Percentiles rank a stretch among this genome's conserved stretches.
Conservation (phyloP, 2,113 vertebrate species). For the Tachuris rubrigastra region DNA sequence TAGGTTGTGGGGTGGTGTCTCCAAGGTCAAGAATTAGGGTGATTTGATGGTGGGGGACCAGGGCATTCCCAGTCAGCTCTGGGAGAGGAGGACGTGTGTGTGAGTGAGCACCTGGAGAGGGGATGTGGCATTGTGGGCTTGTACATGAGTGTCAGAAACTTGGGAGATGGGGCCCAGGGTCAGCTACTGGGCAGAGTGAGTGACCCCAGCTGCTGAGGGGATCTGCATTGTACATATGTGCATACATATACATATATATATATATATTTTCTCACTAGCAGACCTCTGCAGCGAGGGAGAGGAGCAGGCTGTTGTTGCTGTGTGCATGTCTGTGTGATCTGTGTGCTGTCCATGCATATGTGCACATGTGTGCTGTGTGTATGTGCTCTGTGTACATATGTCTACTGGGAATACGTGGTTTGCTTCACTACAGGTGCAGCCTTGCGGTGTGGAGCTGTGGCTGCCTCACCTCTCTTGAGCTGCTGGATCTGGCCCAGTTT, state of each 20-base stretch:
- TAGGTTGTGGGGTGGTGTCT: background rate
- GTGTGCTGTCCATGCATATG: background rate
- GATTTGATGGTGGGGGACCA: background rate
- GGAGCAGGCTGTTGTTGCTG: background rate
- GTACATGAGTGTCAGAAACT: background rate
- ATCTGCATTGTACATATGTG: background rate
- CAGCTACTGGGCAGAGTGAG: background rate
- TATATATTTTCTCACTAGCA: background rate
- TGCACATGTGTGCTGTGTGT: background rate
- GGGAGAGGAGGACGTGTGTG: fast-evolving
- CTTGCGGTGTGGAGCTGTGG: background rate
- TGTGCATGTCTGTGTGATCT: background rate
- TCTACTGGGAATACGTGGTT: too few relatives aligned
- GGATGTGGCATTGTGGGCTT: fast-evolving
- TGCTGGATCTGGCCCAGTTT: background rate
- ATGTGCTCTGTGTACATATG: too few relatives aligned
- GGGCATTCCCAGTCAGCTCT: background rate
- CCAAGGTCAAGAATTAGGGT: background rate
- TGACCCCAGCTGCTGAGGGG: background rate
- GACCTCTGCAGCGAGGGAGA: background rate
- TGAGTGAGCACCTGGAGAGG: background rate
- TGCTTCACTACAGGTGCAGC: too few relatives aligned
- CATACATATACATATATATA: background rate
- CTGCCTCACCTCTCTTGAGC: background rate
- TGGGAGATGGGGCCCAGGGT: background rate